Evolutionary conservation across 2,888 invertebrate species (phyloP), one percentile per base, ranked within the genome.

Genomic region (Mesorhabditis spiculigera): DNA sequence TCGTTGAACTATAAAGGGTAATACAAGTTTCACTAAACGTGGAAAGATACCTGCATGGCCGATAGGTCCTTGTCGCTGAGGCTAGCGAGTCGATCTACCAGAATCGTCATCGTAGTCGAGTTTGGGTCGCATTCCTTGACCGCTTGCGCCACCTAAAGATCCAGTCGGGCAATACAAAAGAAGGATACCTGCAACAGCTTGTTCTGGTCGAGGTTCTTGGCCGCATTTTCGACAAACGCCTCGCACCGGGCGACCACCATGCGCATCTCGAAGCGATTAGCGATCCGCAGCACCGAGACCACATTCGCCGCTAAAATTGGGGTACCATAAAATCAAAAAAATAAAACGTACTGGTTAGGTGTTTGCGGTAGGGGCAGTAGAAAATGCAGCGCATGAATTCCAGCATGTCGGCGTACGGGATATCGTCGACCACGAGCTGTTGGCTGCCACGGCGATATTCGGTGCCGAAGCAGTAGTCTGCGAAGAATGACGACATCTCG

Each of bases 281-380:
- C 78, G 63, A 75, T 73, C 6, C 74, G 75, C 66, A 80, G 68
- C 43, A 80, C 78, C n/a, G 76, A 63, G 0, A 77, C 68, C n/a
- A 80, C 78, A 68, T 80, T 80, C 45, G 70, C 70, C 41, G 78
- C 80, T 76, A 67, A 67, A 65, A 41, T 13, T 43, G 13, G 10
- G 28, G 28, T 3, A 28, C 28, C 3, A 3, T 28, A 28, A 28
- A 28, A 28, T 28, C 28, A n/a, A 58, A 42, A 65, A 68, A 45
- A 63, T 16, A 4, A 13, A 45, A 67, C 65, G 16, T 62, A 81
- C 81, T 74, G 68, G 77, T 73, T 8, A 82, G 72, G 16, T 78
- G 79, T 70, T 81, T 82, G 44, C 81, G 68, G 75, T 74, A 77
- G 10, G 82, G 82, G 58, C 82, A 82, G 72, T 77, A 81, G 63